Base-by-base conservation (phyloP, 2,888 invertebrate genomes). In the Limnephilus auricula region DNA sequence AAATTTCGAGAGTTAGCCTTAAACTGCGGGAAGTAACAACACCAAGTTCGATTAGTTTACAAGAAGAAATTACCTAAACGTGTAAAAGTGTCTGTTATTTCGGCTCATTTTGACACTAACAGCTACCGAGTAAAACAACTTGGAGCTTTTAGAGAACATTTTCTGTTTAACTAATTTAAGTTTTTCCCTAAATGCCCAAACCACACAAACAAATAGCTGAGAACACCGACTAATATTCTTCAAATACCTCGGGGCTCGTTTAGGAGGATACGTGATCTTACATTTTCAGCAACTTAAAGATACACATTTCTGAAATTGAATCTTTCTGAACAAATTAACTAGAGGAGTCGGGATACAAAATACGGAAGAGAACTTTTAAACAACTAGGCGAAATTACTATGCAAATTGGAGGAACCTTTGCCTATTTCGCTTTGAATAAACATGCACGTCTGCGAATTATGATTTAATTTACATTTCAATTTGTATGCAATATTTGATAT, bases 91-190 rank as follows among this genome's bases (percentile, higher is more conserved):
- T 86, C 65, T 65, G 86, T 86, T 83, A 84, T 34, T 84, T 15
- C 50, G 4, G n/a, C 65, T 50, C 86, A 86, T 86, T 86, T 86
- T 50, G 86, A 86, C 86, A 86, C 86, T 86, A 86, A 86, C 86
- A 10, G 86, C 15, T 31, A 31, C 86, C 45, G 65, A 45, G 45
- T 50, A 25, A 32, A 50, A 50, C 50, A 86, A 86, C 86, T 86
- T n/a, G 31, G 31, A 45, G 31, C 86, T 31, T 31, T 40, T 12
- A 32, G 31, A 31, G 86, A 86, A 86, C 86, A 86, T 86, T 86
- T 86, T 65, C 32, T 50, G 84, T 40, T 79, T 40, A 91, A 91
- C 91, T 91, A 91, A 91, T 91, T 87, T 91, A 91, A 91, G 91
- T 91, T 91, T 91, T 91, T 90, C 86, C 91, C 86, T 86, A 86